Evolutionary conservation across 2,113 vertebrate genomes (phyloP), one percentile per base, ranked within the genome.

Genomic region (Promerops cafer): DNA sequence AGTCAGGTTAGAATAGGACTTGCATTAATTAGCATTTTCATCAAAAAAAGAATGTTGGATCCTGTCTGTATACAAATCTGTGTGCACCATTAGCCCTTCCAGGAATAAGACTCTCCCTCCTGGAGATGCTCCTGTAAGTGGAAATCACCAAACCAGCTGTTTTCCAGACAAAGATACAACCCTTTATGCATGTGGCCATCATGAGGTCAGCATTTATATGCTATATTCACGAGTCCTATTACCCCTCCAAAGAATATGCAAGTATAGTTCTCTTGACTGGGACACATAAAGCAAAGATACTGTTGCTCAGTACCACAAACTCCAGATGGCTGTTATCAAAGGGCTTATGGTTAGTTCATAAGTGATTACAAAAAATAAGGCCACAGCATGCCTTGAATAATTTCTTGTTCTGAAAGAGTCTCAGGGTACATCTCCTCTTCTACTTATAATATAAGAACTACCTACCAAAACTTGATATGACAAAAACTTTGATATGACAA

Each of bases 31-130:
- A 52, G 8, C 37, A 71, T 68, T 86, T 76, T 61, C 37, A 54
- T 10, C 3, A 60, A 69, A 60, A 60, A 87, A 79, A n/a, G 6
- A 52, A 49, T 49, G 9, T 17, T n/a, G 6, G 5, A 74, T 31
- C n/a, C 30, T 28, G 15, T 52, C 11, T 37, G 16, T 1, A 2
- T 70, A 49, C 1, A 6, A 37, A 63, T 50, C 37, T 2, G 0
- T 53, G 44, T n/a, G 11, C 11, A 81, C 8, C 16, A 47, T 44
- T 12, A 16, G 2, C 71, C 33, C 21, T 88, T 88, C 61, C 17
- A 91, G 50, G 5, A 83, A 50, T 33, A 83, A 68, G 6, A 13
- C 4, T 3, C 8, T 57, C 10, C 22, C 6, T 89, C 7, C 10
- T 53, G n/a, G 11, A 45, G 20, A 59, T 61, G 22, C 0, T 77